Evolutionary conservation across 2,888 invertebrate genomes (phyloP).

Genomic region (Meloe dianella): DNA sequence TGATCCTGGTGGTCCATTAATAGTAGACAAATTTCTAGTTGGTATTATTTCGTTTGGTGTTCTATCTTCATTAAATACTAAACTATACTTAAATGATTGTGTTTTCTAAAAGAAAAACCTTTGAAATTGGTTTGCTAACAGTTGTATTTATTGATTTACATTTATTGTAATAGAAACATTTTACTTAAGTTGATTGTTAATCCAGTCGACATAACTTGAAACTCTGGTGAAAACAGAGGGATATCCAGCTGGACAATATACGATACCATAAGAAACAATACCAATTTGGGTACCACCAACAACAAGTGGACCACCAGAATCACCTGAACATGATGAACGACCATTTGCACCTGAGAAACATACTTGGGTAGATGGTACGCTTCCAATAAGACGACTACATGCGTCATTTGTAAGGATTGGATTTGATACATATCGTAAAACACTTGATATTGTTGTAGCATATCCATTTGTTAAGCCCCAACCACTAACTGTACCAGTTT

Average conservation of each 20-base stretch:
- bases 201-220: constrained; percentile 32
- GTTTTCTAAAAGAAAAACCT: no score
- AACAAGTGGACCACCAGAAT: constrained; percentile 36
- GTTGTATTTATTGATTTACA: no score
- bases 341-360: neutral
- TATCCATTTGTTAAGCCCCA: constrained; percentile 31
- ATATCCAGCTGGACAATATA: constrained; percentile 23
- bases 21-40: no score
- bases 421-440: constrained; percentile 2
- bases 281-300: constrained; percentile 27
- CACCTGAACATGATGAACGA: constrained; percentile 30
- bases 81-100: no score
- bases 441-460: constrained; percentile 15
- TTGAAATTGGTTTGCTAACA: no score
- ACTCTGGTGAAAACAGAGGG: constrained; percentile 32
- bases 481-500: constrained; percentile 27
- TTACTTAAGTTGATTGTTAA: neutral
- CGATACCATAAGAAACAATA: constrained; percentile 30
- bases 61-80: no score
- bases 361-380: neutral
- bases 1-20: no score
- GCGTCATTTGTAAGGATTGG: neutral
- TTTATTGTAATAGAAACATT: no score
- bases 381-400: neutral
- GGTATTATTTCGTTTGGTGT: no score